These are phyloP conservation scores for Ferrisia virgata DNA, from an alignment of 2,888 invertebrate species.

Conservation along the genomic window DNA sequence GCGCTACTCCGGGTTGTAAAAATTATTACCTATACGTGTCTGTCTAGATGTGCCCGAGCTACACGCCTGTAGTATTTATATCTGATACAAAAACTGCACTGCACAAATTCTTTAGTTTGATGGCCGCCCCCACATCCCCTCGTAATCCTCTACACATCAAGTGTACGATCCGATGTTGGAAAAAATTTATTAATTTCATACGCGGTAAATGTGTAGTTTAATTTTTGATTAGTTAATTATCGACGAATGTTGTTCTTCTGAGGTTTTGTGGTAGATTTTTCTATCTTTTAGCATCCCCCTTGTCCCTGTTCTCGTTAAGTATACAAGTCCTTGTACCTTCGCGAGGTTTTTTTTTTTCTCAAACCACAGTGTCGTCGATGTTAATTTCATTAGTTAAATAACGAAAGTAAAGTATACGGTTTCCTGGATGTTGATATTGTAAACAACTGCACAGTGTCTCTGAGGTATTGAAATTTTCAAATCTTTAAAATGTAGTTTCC, in stretches of 20 bases:
- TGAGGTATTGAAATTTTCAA: not conserved
- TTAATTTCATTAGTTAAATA: constrained; percentile 9
- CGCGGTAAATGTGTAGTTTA: not conserved
- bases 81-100: not conserved
- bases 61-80: too few relatives aligned
- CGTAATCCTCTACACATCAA: too few relatives aligned
- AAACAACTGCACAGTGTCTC: not conserved
- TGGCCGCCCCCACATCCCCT: too few relatives aligned
- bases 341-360: not conserved
- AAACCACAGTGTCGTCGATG: not conserved
- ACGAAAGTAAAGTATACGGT: too few relatives aligned
- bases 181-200: not conserved
- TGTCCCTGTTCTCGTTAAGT: not conserved
- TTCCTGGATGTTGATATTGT: not conserved
- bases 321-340: not conserved
- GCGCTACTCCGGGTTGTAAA: not conserved
- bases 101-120: too few relatives aligned
- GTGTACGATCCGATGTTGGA: not conserved
- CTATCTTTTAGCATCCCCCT: not conserved
- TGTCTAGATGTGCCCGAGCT: too few relatives aligned
- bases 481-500: not conserved
- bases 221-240: not conserved
- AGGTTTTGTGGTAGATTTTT: not conserved
- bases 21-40: constrained; percentile 12
- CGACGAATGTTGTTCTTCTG: not conserved